Evolutionary conservation across 2,797 vertebrate species (phyloP).

Genomic region (Gallinago nigripennis): DNA sequence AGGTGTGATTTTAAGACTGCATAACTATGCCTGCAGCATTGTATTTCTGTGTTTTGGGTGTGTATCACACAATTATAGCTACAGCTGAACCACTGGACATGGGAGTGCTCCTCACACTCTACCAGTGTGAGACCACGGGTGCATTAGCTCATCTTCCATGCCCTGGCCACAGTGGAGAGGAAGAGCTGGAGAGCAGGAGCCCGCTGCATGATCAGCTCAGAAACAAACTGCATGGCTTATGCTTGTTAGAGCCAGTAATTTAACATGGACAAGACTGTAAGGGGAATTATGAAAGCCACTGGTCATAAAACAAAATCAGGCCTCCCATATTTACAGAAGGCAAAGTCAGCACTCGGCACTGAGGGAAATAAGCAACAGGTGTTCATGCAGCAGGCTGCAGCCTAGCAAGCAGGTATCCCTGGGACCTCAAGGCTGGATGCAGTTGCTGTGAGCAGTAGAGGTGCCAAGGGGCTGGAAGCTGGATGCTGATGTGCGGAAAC

Average conservation of each 20-base stretch:
- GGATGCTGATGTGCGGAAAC: neutral
- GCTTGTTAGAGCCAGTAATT: neutral
- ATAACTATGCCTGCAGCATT: neutral
- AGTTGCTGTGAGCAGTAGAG: neutral
- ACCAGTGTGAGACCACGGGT: neutral
- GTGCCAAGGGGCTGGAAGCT: neutral
- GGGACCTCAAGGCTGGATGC: neutral
- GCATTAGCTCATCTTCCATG: neutral
- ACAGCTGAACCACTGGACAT: neutral
- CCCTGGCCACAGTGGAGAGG: neutral
- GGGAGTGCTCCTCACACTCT: neutral
- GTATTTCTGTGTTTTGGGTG: neutral
- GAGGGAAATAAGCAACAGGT: neutral
- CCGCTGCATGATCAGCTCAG: neutral
- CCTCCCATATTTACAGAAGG: neutral
- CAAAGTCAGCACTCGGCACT: neutral
- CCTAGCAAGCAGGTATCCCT: neutral
- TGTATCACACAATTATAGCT: neutral
- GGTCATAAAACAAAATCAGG: neutral
- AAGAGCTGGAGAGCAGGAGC: neutral
- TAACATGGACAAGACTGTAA: neutral
- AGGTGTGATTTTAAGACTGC: neutral
- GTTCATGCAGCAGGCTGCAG: neutral
- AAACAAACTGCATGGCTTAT: neutral
- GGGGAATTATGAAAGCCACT: neutral